These are phyloP conservation scores for Amphibalanus amphitrite DNA, from an alignment of 1,140 invertebrate species.

Conservation along the genomic window DNA sequence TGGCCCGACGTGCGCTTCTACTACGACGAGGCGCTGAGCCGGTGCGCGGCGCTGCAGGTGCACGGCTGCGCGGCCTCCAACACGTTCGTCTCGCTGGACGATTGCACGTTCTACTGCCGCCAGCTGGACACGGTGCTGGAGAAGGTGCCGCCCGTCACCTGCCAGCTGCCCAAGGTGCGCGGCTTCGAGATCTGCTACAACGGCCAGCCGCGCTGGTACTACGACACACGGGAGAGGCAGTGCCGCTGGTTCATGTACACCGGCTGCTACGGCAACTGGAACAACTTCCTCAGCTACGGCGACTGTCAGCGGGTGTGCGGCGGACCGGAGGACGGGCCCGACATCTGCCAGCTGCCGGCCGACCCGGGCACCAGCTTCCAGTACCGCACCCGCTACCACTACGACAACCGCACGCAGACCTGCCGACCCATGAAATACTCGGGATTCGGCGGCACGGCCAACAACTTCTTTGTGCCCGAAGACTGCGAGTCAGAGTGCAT, in stretches of 20 bases:
- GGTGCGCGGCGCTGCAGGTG: neutral
- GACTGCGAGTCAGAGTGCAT: neutral
- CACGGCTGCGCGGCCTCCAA: neutral
- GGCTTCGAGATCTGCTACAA: neutral
- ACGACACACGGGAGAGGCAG: neutral
- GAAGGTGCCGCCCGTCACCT: neutral
- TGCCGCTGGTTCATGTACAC: neutral
- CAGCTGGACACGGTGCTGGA: neutral
- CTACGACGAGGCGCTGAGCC: neutral
- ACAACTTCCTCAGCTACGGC: neutral
- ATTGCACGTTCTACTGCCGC: neutral
- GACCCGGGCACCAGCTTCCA: neutral
- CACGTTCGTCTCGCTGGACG: neutral
- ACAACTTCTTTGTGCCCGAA: neutral
- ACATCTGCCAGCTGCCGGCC: neutral
- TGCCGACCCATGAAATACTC: neutral
- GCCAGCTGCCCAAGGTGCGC: neutral
- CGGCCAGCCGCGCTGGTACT: neutral
- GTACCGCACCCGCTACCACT: neutral
- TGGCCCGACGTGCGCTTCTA: neutral
- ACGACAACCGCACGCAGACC: neutral
- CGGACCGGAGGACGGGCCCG: neutral
- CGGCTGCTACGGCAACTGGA: slow-evolving; percentile 2
- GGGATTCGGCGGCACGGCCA: neutral
- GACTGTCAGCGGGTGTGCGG: neutral